Evolutionary conservation across 1,140 invertebrate genomes (phyloP), one percentile per base, ranked within the genome.

Genomic region (Platyura marginata): DNA sequence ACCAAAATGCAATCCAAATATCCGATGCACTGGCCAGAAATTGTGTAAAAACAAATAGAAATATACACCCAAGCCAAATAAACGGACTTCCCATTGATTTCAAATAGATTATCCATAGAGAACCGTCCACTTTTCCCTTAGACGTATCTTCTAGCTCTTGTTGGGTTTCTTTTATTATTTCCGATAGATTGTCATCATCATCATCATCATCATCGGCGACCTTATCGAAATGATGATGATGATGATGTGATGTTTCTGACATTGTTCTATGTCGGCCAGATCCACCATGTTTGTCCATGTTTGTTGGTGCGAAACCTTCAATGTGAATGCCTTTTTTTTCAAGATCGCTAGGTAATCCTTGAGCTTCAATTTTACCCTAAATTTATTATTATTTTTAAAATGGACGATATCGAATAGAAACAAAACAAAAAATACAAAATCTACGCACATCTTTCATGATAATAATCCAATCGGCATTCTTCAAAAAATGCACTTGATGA

Each of bases 401-500:
- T 15, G 35, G 35, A 37, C 15, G n/a, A n/a, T n/a, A n/a, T n/a
- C n/a, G n/a, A n/a, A n/a, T n/a, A 32, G 9, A 32, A n/a, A 32
- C n/a, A 32, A 32, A 32, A 32, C 9, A 9, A 9, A 9, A 32
- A 32, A 32, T 32, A n/a, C 9, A 32, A 32, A n/a, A 32, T 32
- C n/a, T 9, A 9, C n/a, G 29, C 29, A 32, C 9, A 32, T n/a
- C n/a, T n/a, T n/a, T n/a, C n/a, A n/a, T n/a, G n/a, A n/a, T n/a
- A n/a, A n/a, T n/a, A n/a, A n/a, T n/a, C n/a, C n/a, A 54, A 50
- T 80, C 71, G 10, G 77, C 79, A 22, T 70, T 60, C 49, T 75
- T 74, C 2, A 87, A 57, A 52, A 74, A 81, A 49, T 85, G 81
- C 21, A 85, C 61, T 55, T 85, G 81, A 64, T 86, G 81, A 3